A percentile compares a stretch with the other conserved stretches of the same genome.
Evolutionary conservation across 1,140 invertebrate species (phyloP).

Genomic region (Aporrectodea caliginosa): DNA sequence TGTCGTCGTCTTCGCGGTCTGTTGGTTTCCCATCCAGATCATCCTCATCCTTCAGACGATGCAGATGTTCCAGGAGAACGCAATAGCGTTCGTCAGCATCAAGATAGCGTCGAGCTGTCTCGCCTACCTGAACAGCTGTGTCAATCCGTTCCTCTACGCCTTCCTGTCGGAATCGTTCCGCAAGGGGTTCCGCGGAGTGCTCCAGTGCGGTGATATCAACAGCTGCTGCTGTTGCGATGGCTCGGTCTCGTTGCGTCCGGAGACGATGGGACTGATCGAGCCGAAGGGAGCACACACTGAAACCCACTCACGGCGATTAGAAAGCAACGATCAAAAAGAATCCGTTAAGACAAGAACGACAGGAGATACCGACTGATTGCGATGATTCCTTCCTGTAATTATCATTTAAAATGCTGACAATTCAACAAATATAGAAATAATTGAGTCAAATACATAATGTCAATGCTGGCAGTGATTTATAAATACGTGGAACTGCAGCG

Average conservation of each 20-base stretch:
- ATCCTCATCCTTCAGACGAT: conserved; percentile 53
- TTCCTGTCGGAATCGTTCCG: conserved; percentile 83
- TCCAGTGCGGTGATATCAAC: conserved; percentile 40
- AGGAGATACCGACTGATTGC: too few relatives aligned
- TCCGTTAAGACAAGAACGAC: too few relatives aligned
- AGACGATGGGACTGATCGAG: background rate
- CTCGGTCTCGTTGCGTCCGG: too few relatives aligned
- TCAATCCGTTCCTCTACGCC: conserved; percentile 94
- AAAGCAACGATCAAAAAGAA: background rate
- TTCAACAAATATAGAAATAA: too few relatives aligned
- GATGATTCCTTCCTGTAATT: too few relatives aligned
- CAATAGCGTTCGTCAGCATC: conserved; percentile 61
- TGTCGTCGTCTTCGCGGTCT: conserved; percentile 87
- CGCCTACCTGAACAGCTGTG: conserved; percentile 90
- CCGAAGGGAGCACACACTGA: background rate
- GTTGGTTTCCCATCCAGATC: conserved; percentile 89
- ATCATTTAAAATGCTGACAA: too few relatives aligned
- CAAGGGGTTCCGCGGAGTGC: conserved; percentile 72
- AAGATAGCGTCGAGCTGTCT: conserved; percentile 82
- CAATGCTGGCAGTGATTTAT: too few relatives aligned
- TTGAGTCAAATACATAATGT: too few relatives aligned
- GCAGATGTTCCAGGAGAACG: conserved; percentile 50
- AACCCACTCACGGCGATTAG: background rate
- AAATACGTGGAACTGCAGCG: too few relatives aligned
- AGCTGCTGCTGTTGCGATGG: background rate